Base-by-base conservation (phyloP, 2,113 vertebrate species). In the Tragelaphus buxtoni region DNA sequence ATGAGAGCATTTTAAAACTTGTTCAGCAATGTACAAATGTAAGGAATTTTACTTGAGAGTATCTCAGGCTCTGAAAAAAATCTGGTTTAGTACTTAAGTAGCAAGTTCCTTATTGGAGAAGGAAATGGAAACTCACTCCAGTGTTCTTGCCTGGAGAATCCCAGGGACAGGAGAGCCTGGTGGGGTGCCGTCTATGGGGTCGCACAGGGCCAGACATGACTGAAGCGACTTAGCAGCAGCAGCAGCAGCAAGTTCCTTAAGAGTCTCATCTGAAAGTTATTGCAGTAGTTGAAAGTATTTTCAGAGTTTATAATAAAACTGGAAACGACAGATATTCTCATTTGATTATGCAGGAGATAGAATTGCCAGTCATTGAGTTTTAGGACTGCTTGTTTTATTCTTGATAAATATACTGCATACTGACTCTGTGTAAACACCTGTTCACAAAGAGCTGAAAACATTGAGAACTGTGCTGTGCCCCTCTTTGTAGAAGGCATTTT, bases 401-500 rank as follows among this genome's bases (percentile, higher is more conserved):
- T 90, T 88, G 42, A 95, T 91, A 92, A 95, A 81, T 82, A 35
- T 88, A 88, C 17, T 60, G 4, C 94, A 6, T 80, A 45, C 22
- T 91, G 85, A 94, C 30, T 88, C 35, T 74, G 35, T 47, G 32
- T 96, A 93, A 72, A 80, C 90, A 88, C 16, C 12, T 88, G 3
- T 88, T 88, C 56, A 94, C 16, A 91, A 94, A 88, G 77, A 88
- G 30, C 28, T 72, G 60, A 89, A 94, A 93, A 28, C 30, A 89
- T 76, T 88, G 90, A 88, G 28, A 93, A 24, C 16, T 90, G 2
- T 88, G 26, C 9, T 69, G 3, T 81, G 3, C 1, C 14, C 9
- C 12, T 93, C n/a, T 60, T 92, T 84, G 30, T 72, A 88, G 65
- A 90, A 80, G 24, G 45, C 42, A 5, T 58, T 96, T 91, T 93